Base-by-base conservation (phyloP, 1,140 invertebrate genomes). In the Acromyrmex charruanus region DNA sequence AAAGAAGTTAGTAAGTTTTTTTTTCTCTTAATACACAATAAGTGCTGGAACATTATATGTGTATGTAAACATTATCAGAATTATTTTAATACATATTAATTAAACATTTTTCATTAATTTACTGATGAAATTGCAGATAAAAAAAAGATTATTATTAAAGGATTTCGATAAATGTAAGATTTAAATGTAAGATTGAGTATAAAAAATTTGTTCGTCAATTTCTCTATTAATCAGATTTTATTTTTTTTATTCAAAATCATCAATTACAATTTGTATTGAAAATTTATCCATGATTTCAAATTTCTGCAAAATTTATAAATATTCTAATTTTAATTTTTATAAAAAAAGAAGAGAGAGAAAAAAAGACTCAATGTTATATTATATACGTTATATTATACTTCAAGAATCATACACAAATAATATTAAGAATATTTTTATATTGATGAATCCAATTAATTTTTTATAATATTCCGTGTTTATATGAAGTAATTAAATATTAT, bases 401-500 rank as follows among this genome's bases (percentile, higher is more conserved):
- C n/a, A 77, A 77, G 7, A 58, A 59, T 18, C 6, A 72, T 31
- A 12, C 3, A 21, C 28, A 35, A n/a, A 1, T 21, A 75, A 12
- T 21, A 31, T 59, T 63, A 28, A 39, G 6, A 55, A 51, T 21
- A 28, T 55, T 14, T 71, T 55, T 53, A 55, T 39, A 18, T 21
- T 49, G 2, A 72, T 7, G 14, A 53, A 81, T 55, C 10, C 21
- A 55, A 31, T 31, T 72, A 71, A 53, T 49, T 51, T 71, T 80
- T 14, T 14, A n/a, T 69, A 55, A 10, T 44, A 44, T 44, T 12
- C 3, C 25, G 14, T 21, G 3, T 51, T 44, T 44, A 44, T 39
- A 7, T 44, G 3, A 16, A 49, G 0, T 59, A 72, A 72, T 72
- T 49, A 74, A 74, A n/a, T 82, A 49, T 6, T 74, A 82, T 49